phyloP scores from a whole-genome alignment of 2,888 invertebrate genomes.

The Camptogramma bilineatum region DNA sequence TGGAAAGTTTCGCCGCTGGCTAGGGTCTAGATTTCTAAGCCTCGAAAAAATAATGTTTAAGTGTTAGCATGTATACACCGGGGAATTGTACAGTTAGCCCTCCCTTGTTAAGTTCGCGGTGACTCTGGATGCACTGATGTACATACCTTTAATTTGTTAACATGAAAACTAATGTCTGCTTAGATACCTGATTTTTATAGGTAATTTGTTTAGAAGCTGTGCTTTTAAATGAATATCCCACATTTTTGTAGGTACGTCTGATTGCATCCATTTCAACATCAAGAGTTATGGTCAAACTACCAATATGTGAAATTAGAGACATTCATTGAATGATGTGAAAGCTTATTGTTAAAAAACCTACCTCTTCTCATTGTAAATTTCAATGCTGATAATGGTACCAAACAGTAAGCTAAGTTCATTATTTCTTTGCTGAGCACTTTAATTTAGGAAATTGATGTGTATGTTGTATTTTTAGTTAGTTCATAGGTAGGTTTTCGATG shows the following conservation, averaged over 20 bases:
- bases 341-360: constrained; percentile 82
- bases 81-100: constrained; percentile 86
- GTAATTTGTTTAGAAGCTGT: constrained; percentile 68
- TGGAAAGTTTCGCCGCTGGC: constrained; percentile 82
- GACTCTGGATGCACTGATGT: constrained; percentile 81
- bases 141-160: constrained; percentile 68
- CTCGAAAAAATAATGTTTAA: constrained; percentile 83
- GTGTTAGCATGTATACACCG: constrained; percentile 84
- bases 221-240: constrained; percentile 72
- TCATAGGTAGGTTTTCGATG: constrained; percentile 84
- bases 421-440: constrained; percentile 59
- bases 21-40: constrained; percentile 81
- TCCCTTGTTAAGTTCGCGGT: constrained; percentile 85
- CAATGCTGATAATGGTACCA: constrained; percentile 83
- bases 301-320: constrained; percentile 83
- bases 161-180: constrained; percentile 77
- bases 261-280: constrained; percentile 63
- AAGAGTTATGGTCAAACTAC: constrained; percentile 76
- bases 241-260: constrained; percentile 60
- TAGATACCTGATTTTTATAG: constrained; percentile 60
- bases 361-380: constrained; percentile 83
- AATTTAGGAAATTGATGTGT: constrained; percentile 55
- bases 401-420: constrained; percentile 74
- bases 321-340: constrained; percentile 68
- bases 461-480: constrained; percentile 86